phyloP scores from a whole-genome alignment of 1,140 invertebrate species.

The Lepidurus apus region DNA sequence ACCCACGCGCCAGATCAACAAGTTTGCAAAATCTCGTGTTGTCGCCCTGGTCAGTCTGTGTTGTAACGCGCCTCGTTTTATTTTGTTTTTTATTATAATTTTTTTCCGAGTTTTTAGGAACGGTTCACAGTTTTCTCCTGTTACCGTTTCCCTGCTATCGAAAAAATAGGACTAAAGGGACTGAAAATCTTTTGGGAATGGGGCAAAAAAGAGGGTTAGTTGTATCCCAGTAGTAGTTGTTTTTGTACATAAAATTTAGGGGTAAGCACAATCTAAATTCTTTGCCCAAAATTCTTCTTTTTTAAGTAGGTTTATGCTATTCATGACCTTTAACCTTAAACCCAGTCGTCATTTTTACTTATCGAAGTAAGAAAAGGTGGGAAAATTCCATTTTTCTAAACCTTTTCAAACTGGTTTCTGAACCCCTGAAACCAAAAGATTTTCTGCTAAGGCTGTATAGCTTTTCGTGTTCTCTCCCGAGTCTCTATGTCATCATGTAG shows the following conservation, averaged over 20 bases:
- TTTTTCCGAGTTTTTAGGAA: background rate
- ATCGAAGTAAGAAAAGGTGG: background rate
- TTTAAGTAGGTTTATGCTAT: background rate
- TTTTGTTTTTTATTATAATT: background rate
- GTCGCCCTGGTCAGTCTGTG: constrained; percentile 8
- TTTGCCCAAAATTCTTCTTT: background rate
- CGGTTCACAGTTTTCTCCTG: background rate
- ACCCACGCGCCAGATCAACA: background rate
- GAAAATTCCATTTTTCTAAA: background rate
- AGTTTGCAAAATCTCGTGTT: constrained; percentile 9
- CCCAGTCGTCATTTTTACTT: background rate
- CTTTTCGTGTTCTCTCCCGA: constrained; percentile 5
- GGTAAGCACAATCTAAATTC: background rate
- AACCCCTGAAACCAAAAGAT: background rate
- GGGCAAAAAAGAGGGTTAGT: background rate
- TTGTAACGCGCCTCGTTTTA: background rate
- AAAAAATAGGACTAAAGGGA: background rate
- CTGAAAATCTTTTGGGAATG: background rate
- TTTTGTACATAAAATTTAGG: background rate
- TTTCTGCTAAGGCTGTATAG: constrained; percentile 5
- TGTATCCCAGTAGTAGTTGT: background rate
- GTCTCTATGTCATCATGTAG: constrained; percentile 18
- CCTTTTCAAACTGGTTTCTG: background rate
- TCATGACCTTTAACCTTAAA: background rate
- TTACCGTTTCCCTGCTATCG: background rate